Conservation (phyloP, 2,113 vertebrate species). For the Muntiacus muntjak region DNA sequence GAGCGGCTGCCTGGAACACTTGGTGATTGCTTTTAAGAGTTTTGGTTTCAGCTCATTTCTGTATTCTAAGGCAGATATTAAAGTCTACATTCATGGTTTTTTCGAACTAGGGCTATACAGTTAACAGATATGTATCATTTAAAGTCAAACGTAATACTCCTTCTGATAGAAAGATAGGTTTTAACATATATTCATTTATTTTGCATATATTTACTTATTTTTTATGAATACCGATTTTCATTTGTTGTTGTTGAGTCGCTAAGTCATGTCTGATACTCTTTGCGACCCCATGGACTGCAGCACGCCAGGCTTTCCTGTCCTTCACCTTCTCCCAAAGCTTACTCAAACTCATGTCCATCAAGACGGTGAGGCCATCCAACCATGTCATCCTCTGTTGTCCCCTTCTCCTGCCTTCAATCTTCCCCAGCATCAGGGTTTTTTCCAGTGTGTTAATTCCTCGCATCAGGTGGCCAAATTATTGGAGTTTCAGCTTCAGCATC, state of each 20-base stretch:
- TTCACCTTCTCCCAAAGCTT: neutral
- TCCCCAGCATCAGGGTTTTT: neutral
- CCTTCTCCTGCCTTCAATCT: neutral
- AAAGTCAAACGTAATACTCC: neutral
- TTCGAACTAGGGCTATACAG: neutral
- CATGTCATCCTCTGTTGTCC: neutral
- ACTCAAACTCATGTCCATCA: neutral
- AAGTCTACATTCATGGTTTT: neutral
- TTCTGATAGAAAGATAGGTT: neutral
- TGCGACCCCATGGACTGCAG: neutral
- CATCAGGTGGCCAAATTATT: neutral
- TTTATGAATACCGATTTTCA: neutral
- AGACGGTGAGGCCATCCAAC: fast-evolving
- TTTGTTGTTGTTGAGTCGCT: neutral
- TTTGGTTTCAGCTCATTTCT: neutral
- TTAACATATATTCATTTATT: neutral
- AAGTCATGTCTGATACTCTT: neutral
- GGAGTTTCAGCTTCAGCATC: neutral
- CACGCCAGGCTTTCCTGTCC: neutral
- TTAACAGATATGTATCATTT: neutral
- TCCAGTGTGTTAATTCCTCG: neutral
- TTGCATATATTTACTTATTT: neutral
- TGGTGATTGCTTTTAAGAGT: too few species aligned
- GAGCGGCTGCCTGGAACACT: neutral
- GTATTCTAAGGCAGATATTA: neutral